These are phyloP conservation scores for Himantopus leucocephalus DNA, from an alignment of 2,113 vertebrate genomes.

Conservation along the genomic window DNA sequence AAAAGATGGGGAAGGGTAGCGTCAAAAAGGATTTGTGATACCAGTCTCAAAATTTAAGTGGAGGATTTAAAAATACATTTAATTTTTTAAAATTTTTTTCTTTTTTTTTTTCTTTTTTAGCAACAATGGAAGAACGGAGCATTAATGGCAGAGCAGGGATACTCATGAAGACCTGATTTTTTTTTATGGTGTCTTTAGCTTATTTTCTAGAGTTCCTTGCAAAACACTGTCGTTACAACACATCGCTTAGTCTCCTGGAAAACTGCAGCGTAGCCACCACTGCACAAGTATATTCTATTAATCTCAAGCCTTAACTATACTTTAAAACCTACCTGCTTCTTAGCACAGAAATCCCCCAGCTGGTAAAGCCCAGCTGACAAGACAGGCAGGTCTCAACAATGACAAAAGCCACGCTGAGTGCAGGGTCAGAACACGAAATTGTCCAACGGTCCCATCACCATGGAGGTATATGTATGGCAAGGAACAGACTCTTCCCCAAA, in stretches of 20 bases:
- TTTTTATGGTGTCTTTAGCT: not conserved
- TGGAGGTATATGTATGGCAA: not conserved
- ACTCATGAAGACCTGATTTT: not conserved
- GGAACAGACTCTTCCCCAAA: not conserved
- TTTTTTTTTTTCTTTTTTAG: not conserved
- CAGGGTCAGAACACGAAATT: not conserved
- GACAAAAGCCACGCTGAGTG: not conserved
- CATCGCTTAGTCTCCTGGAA: not conserved
- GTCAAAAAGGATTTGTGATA: not conserved
- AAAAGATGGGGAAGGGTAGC: not conserved
- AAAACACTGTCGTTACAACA: not conserved
- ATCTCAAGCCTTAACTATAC: not conserved
- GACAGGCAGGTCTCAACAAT: not conserved
- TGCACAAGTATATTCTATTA: not conserved
- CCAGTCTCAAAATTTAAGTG: not conserved
- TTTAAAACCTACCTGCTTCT: not conserved
- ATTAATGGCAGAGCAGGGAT: not conserved
- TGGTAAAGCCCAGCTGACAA: not conserved
- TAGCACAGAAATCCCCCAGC: not conserved
- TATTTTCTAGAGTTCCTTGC: not conserved
- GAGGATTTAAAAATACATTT: not conserved
- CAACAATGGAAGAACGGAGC: not conserved
- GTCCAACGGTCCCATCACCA: not conserved
- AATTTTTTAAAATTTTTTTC: not conserved
- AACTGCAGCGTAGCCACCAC: not conserved